phyloP scores from a whole-genome alignment of 2,888 invertebrate genomes.

The Hydrotaea cyrtoneurina region DNA sequence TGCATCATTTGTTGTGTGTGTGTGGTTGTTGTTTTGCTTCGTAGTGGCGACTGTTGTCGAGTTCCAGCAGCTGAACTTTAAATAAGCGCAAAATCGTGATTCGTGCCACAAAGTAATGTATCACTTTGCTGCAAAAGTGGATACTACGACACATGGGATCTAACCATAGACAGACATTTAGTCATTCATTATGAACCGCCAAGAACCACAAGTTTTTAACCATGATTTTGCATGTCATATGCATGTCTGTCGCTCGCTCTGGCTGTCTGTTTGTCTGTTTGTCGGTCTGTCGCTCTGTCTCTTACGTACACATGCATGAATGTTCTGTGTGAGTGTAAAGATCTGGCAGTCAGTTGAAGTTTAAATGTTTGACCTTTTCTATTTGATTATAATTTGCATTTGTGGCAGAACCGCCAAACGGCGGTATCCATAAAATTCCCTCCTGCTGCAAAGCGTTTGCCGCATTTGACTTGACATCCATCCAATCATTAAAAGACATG shows the following conservation, averaged over 20 bases:
- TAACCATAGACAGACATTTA: conserved; percentile 43
- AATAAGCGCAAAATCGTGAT: conserved; percentile 68
- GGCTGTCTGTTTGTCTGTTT: conserved; percentile 12
- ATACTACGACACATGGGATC: not conserved
- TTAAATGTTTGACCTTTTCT: conserved; percentile 66
- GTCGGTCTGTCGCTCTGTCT: not conserved
- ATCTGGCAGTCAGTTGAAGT: conserved; percentile 41
- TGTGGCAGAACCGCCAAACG: not conserved
- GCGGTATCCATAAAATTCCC: conserved; percentile 41
- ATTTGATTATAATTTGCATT: conserved; percentile 64
- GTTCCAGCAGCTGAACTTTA: conserved; percentile 65
- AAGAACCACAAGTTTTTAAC: conserved; percentile 22
- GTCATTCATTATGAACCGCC: conserved; percentile 52
- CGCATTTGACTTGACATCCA: conserved; percentile 35
- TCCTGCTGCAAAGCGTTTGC: not conserved
- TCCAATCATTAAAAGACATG: conserved; percentile 63
- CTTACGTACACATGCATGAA: no score
- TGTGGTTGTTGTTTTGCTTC: no score
- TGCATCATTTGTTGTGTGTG: conserved; percentile 38
- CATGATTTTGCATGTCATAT: conserved; percentile 62
- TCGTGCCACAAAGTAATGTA: conserved; percentile 66
- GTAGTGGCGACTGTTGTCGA: conserved; percentile 26
- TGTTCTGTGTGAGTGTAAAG: not conserved
- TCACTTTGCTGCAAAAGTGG: conserved; percentile 53
- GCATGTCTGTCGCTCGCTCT: conserved; percentile 7